Evolutionary conservation across 92 coral and sea anemone species (phyloP).

Genomic region (Siderastrea siderea): DNA sequence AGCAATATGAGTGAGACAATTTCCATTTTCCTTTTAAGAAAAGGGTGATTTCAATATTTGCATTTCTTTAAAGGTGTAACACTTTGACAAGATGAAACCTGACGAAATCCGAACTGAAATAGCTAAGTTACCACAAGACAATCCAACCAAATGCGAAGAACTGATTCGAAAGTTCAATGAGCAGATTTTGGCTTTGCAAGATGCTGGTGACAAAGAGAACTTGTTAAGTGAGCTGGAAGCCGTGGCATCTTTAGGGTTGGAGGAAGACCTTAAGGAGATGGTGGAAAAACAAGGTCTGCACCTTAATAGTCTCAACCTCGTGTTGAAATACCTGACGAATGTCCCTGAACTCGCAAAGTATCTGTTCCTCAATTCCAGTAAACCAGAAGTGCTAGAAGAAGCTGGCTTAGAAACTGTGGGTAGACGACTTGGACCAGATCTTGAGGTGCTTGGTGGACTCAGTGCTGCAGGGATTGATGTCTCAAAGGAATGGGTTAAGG

Average conservation of each 20-base stretch:
- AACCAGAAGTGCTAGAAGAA: neutral
- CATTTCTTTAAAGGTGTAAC: neutral
- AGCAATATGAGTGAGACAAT: too few species aligned
- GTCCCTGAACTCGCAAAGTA: conserved; percentile 21
- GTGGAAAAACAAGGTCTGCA: conserved; percentile 21
- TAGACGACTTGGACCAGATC: conserved; percentile 28
- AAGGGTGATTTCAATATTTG: too few species aligned
- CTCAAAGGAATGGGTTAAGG: conserved; percentile 34
- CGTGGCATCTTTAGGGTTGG: conserved; percentile 25
- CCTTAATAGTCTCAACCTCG: conserved; percentile 36
- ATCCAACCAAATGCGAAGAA: too few species aligned
- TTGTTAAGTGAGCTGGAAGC: neutral
- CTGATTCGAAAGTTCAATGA: too few species aligned
- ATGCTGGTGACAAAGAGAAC: too few species aligned
- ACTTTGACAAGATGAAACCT: neutral
- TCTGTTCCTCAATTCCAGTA: neutral
- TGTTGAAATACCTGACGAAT: conserved; percentile 26
- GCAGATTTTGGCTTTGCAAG: too few species aligned
- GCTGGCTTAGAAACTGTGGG: conserved; percentile 29
- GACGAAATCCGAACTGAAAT: neutral
- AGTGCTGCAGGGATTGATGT: conserved; percentile 11
- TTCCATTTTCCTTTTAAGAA: too few species aligned
- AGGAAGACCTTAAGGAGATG: conserved; percentile 12
- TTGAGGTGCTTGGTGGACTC: conserved; percentile 44
- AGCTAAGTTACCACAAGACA: too few species aligned